Evolutionary conservation across 2,797 vertebrate genomes (phyloP).

Genomic region (Ceryle rudis): DNA sequence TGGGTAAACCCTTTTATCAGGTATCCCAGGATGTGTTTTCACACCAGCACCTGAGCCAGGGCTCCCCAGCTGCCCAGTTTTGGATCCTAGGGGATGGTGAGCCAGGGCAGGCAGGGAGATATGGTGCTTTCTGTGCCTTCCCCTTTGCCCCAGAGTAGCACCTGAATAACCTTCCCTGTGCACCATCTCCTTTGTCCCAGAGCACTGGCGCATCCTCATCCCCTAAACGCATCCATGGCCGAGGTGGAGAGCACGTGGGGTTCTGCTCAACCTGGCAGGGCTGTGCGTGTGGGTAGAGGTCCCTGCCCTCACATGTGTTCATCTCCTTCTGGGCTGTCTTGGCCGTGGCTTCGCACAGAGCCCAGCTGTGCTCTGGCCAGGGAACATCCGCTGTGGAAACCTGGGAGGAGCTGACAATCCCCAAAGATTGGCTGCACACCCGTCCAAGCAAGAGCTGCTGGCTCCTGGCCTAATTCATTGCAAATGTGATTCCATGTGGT

Average conservation of each 20-base stretch:
- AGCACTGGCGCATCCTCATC: not conserved
- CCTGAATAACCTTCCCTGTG: not conserved
- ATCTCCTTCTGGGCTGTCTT: conserved; percentile 79
- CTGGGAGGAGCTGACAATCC: conserved; percentile 79
- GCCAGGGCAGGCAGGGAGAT: not conserved
- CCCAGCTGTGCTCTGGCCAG: conserved; percentile 89
- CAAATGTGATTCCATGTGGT: conserved; percentile 79
- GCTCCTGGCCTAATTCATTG: conserved; percentile 74
- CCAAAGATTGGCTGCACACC: conserved; percentile 71
- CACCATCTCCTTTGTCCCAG: not conserved
- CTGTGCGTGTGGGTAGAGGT: not conserved
- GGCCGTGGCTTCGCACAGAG: conserved; percentile 84
- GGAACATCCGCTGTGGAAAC: conserved; percentile 91
- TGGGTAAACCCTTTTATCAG: not conserved
- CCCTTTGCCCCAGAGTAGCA: not conserved
- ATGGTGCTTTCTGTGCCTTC: not conserved
- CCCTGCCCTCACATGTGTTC: not conserved
- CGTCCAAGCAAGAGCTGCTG: conserved; percentile 75
- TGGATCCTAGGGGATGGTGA: not conserved
- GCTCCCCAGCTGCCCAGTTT: not conserved
- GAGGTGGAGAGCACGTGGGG: accelerated
- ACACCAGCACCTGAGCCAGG: not conserved
- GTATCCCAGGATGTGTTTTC: not conserved
- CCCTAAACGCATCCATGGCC: not conserved
- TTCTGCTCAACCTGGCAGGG: accelerated